Conservation (phyloP, 2,113 vertebrate species). For the Corythoichthys intestinalis region DNA sequence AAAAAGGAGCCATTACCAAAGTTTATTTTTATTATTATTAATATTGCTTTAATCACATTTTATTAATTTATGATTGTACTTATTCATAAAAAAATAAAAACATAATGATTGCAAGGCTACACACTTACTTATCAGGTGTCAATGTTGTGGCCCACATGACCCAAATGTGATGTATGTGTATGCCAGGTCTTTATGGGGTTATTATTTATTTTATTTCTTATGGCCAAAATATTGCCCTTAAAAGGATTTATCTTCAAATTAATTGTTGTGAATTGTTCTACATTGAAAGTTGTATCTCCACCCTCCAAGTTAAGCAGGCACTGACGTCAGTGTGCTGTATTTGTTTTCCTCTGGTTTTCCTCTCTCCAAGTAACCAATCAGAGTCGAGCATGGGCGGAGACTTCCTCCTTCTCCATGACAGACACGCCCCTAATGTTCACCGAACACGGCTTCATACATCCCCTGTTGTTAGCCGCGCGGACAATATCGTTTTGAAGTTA, state of each 20-base stretch:
- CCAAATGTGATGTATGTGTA: too few relatives aligned
- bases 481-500: constrained; percentile 39
- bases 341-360: constrained; percentile 72
- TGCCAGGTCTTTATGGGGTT: too few relatives aligned
- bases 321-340: constrained; percentile 13
- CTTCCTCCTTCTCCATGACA: constrained; percentile 13
- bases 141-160: too few relatives aligned
- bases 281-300: not conserved
- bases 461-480: constrained; percentile 70
- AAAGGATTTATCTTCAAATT: not conserved
- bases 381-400: constrained; percentile 35
- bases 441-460: constrained; percentile 66
- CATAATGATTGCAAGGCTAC: too few relatives aligned
- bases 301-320: not conserved
- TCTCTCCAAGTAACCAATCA: constrained; percentile 53
- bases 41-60: too few relatives aligned
- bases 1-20: too few relatives aligned
- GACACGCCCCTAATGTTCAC: constrained; percentile 62
- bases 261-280: not conserved
- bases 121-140: too few relatives aligned
- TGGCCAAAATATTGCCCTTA: too few relatives aligned
- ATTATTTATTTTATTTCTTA: too few relatives aligned
- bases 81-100: too few relatives aligned
- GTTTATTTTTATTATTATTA: too few relatives aligned
- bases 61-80: too few relatives aligned